A percentile compares a stretch with the other conserved stretches of the same genome.
These are phyloP conservation scores for Ondatra zibethicus DNA, from an alignment of 2,113 vertebrate species.

Conservation along the genomic window DNA sequence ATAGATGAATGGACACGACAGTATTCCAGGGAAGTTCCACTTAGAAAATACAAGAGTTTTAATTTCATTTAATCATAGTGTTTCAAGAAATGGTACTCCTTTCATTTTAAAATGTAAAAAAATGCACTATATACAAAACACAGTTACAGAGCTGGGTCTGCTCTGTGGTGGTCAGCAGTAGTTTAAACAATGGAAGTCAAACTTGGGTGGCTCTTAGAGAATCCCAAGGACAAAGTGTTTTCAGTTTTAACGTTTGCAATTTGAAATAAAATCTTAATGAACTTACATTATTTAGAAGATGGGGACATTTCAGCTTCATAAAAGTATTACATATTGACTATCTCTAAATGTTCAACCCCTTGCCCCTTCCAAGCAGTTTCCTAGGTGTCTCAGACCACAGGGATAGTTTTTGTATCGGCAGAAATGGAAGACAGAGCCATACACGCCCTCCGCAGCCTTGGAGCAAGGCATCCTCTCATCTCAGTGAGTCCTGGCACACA, in stretches of 20 bases:
- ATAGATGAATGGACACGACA: not conserved
- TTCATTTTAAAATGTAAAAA: not conserved
- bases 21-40: not conserved
- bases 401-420: not conserved
- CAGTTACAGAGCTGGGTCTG: not conserved
- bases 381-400: not conserved
- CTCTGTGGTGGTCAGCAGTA: not conserved
- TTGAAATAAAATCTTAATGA: not conserved
- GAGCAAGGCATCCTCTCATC: accelerated
- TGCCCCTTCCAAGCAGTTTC: not conserved
- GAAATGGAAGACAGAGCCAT: not conserved
- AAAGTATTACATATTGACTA: not conserved
- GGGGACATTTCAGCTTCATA: not conserved
- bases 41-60: not conserved
- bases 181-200: not conserved
- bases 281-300: not conserved
- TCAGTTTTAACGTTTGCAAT: not conserved
- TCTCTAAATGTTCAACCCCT: not conserved
- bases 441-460: not conserved
- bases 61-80: not conserved
- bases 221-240: not conserved
- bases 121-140: not conserved
- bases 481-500: not conserved
- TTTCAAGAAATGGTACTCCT: not conserved
- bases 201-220: not conserved